These are phyloP conservation scores for Myotis brandtii DNA, from an alignment of 2,113 vertebrate species.

Conservation along the genomic window DNA sequence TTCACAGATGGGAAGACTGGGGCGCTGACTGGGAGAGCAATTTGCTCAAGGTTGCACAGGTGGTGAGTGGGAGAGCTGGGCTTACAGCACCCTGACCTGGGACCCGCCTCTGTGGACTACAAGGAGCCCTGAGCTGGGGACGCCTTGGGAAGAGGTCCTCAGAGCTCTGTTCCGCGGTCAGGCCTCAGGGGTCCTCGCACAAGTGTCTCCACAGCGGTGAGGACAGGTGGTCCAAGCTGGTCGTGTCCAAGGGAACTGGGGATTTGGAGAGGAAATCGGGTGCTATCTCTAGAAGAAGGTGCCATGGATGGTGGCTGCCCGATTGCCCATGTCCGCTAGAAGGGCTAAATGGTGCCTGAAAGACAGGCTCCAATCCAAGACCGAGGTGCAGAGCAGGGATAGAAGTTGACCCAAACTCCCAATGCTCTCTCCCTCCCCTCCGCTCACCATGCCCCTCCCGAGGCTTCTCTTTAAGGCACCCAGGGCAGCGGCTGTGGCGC, in stretches of 20 bases:
- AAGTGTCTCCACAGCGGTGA: not conserved
- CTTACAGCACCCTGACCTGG: not conserved
- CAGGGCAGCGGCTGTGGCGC: not conserved
- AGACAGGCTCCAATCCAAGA: not conserved
- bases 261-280: not conserved
- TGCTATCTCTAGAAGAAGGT: not conserved
- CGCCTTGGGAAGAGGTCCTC: not conserved
- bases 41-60: not conserved
- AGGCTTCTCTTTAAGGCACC: not conserved
- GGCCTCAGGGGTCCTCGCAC: not conserved
- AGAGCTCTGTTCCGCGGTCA: not conserved
- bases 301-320: not conserved
- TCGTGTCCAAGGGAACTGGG: not conserved
- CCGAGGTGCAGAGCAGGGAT: not conserved
- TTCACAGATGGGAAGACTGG: not conserved
- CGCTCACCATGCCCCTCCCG: rapidly evolving
- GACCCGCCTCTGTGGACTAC: not conserved
- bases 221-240: not conserved
- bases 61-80: not conserved
- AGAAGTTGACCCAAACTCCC: not conserved
- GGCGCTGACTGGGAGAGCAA: not conserved
- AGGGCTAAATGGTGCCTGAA: not conserved
- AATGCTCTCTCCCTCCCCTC: not conserved
- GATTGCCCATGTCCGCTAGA: no score
- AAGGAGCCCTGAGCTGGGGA: not conserved